Evolutionary conservation across 1,140 invertebrate genomes (phyloP).

Genomic region (Drosophila nigrodunni): DNA sequence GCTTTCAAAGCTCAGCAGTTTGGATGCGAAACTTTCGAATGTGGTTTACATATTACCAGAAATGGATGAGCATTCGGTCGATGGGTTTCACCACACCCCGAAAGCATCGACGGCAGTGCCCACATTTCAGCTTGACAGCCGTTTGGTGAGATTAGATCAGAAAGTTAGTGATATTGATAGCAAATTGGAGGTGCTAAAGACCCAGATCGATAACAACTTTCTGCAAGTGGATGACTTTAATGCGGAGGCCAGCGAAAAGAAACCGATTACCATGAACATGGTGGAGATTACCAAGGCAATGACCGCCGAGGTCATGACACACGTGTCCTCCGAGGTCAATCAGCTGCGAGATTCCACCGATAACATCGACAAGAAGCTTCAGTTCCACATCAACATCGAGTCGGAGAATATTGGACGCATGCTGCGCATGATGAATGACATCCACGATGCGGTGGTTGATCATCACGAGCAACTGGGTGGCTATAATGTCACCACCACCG

Average conservation of each 20-base stretch:
- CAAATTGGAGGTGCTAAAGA: slow-evolving; percentile 91
- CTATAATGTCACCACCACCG: slow-evolving; percentile 85
- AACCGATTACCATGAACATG: slow-evolving; percentile 91
- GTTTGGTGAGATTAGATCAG: slow-evolving; percentile 89
- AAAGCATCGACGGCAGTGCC: slow-evolving; percentile 48
- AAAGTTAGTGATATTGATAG: slow-evolving; percentile 93
- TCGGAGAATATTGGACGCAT: slow-evolving; percentile 92
- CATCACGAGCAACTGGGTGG: slow-evolving; percentile 84
- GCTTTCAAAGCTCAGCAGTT: slow-evolving; percentile 89
- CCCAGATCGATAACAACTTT: slow-evolving; percentile 92
- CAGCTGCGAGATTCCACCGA: slow-evolving; percentile 90
- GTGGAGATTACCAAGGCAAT: slow-evolving; percentile 92
- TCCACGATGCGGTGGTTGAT: slow-evolving; percentile 92
- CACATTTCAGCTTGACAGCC: slow-evolving; percentile 86
- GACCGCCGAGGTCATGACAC: slow-evolving; percentile 90
- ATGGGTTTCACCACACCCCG: slow-evolving; percentile 45
- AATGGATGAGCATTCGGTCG: neutral
- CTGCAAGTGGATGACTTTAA: slow-evolving; percentile 92
- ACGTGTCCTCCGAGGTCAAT: slow-evolving; percentile 90
- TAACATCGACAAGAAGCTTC: slow-evolving; percentile 92
- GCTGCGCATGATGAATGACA: slow-evolving; percentile 90
- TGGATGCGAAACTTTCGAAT: slow-evolving; percentile 90
- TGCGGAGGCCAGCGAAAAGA: slow-evolving; percentile 93
- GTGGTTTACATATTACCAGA: slow-evolving; percentile 56
- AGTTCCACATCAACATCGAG: slow-evolving; percentile 93